These are phyloP conservation scores for Osmerus mordax DNA, from an alignment of 2,113 vertebrate species.

Conservation along the genomic window DNA sequence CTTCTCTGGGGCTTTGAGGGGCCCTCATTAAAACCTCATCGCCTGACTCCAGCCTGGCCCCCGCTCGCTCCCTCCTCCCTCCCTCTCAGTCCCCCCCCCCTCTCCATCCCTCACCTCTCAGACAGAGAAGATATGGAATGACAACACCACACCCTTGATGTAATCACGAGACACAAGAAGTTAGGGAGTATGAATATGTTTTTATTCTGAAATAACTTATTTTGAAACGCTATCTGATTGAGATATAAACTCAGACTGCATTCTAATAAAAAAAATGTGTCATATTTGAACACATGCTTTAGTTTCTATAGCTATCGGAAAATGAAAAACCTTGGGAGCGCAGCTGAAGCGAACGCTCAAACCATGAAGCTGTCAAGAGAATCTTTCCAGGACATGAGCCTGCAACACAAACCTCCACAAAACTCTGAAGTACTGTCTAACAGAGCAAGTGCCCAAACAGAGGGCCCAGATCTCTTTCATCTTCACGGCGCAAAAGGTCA, in stretches of 20 bases:
- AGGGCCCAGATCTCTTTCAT: conserved; percentile 47
- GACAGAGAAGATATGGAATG: not conserved
- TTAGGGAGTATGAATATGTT: too few species aligned
- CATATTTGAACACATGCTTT: not conserved
- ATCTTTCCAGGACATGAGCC: conserved; percentile 20
- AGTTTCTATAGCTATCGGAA: not conserved
- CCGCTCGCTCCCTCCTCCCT: conserved; percentile 18
- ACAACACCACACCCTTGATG: not conserved
- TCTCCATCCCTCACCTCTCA: not conserved
- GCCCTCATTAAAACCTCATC: conserved; percentile 67
- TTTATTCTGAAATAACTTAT: too few species aligned
- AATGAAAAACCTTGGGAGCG: not conserved
- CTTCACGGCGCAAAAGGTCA: conserved; percentile 39
- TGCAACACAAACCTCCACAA: conserved; percentile 26
- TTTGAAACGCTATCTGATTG: too few species aligned
- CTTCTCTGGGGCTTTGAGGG: conserved; percentile 50
- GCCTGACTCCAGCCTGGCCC: conserved; percentile 12
- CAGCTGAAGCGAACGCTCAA: conserved; percentile 7
- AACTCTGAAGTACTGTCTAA: conserved; percentile 21
- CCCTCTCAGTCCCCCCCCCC: not conserved
- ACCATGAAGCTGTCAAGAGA: conserved; percentile 11
- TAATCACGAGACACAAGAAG: too few species aligned
- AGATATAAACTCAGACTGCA: too few species aligned
- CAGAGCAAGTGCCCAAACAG: conserved; percentile 31
- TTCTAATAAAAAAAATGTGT: too few species aligned